Evolutionary conservation across 1,140 invertebrate species (phyloP), one percentile per base, ranked within the genome.

Genomic region (Tribolium madens): DNA sequence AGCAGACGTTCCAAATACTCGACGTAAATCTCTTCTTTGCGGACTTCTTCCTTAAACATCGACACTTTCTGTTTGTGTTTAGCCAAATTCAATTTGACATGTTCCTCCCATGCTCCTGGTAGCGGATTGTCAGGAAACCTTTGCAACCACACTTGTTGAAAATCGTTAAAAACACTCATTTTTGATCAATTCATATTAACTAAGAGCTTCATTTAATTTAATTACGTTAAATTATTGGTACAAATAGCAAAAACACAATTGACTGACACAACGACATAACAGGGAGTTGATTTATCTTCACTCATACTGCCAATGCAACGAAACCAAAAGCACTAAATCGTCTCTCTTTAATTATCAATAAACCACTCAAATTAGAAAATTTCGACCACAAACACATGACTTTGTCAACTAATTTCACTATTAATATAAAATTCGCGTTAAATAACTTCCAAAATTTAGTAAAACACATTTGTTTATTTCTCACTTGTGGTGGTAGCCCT

Each of bases 11-110:
- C 94, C 79, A 97, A 88, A 87, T 96, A 96, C 84, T 95, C 93
- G 4, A 96, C 95, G 83, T 96, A 96, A 83, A 95, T 93, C 83
- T 95, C 93, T 87, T 96, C 95, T 84, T 96, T 95, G 83, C 96
- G 93, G 26, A 96, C 87, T 86, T 96, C 94, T 83, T 95, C 93
- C 84, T 91, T 91, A 53, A 96, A 89, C 76, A 92, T 89, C 57
- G 88, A 87, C 68, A 96, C 93, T 88, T 93, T 93, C 83, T 94
- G 90, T 88, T 94, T 94, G 88, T 97, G 95, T 87, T 94, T 95
- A 79, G 92, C 90, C 77, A 97, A 89, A 88, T 96, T 96, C 68
- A 93, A 93, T 83, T 94, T 90, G 78, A 96, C 94, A 90, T 96
- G 94, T 86, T 95, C 94, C 85, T 95, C 94, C 95, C 94, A 96